These are phyloP conservation scores for Gambusia yucatana DNA, from an alignment of 2,797 vertebrate genomes.

Conservation along the genomic window DNA sequence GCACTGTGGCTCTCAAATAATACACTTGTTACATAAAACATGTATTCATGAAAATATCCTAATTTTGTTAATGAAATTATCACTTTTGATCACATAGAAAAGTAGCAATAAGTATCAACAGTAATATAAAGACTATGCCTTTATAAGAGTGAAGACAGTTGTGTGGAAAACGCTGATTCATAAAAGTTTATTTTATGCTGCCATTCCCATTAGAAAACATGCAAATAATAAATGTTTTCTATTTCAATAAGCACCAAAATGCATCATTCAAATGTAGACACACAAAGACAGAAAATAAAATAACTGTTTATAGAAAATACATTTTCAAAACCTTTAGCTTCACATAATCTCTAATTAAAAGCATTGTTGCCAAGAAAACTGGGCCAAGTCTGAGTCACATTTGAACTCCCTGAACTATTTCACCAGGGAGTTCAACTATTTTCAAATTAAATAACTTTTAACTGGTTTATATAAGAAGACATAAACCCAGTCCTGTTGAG, in stretches of 20 bases:
- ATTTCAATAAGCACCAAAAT: constrained; percentile 31
- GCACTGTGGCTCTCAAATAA: not conserved
- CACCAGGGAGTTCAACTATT: no score
- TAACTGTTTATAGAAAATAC: constrained; percentile 2
- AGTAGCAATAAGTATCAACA: not conserved
- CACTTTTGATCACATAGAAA: not conserved
- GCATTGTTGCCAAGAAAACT: constrained; percentile 6
- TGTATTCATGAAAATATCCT: not conserved
- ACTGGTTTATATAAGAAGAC: constrained; percentile 32
- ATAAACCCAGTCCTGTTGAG: not conserved
- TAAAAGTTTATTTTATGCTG: constrained; percentile 5
- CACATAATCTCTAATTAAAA: constrained; percentile 2
- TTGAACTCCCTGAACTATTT: constrained; percentile 15
- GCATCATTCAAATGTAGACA: not conserved
- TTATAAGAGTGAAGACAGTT: not conserved
- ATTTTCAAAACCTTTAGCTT: not conserved
- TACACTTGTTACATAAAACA: not conserved
- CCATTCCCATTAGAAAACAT: constrained; percentile 24
- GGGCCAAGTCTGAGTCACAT: constrained; percentile 1
- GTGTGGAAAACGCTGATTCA: not conserved
- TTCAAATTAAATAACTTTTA: constrained; percentile 1
- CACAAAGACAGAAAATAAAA: constrained; percentile 2
- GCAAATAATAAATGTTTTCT: constrained; percentile 15
- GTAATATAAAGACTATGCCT: not conserved
- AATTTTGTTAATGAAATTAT: not conserved